These are phyloP conservation scores for Trypoxylon attenuatum DNA, from an alignment of 2,888 invertebrate species.

Conservation along the genomic window DNA sequence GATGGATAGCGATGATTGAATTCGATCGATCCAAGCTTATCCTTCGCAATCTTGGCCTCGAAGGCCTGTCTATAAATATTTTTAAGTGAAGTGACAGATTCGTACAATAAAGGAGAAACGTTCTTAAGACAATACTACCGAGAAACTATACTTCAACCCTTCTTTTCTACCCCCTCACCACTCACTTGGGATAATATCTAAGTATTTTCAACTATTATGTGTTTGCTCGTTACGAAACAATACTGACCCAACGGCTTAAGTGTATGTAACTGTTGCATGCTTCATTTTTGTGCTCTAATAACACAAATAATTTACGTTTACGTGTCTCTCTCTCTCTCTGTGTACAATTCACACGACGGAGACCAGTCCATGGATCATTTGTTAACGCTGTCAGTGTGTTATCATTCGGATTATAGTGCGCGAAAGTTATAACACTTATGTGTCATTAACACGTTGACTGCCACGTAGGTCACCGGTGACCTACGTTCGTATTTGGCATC, in stretches of 20 bases:
- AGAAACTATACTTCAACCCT: not conserved
- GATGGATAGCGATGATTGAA: not conserved
- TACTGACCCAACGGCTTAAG: not conserved
- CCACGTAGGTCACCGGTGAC: too few species aligned
- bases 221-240: not conserved
- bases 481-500: too few species aligned
- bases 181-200: not conserved
- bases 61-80: slow-evolving; percentile 39
- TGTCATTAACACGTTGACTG: too few species aligned
- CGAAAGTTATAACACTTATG: too few species aligned
- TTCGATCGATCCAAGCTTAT: slow-evolving; percentile 14
- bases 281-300: slow-evolving; percentile 19
- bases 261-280: slow-evolving; percentile 36
- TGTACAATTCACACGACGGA: slow-evolving; percentile 1
- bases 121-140: slow-evolving; percentile 19
- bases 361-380: too few species aligned
- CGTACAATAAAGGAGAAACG: slow-evolving; percentile 45
- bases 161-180: not conserved
- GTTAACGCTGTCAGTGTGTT: too few species aligned
- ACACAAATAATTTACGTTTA: slow-evolving; percentile 13
- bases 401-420: too few species aligned
- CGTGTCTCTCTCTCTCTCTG: not conserved
- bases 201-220: not conserved
- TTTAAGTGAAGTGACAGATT: slow-evolving; percentile 49
- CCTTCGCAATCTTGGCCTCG: slow-evolving; percentile 30